A percentile compares a stretch with the other conserved stretches of the same genome.
These are phyloP conservation scores for Spodoptera picta DNA, from an alignment of 2,888 invertebrate species.

Conservation along the genomic window DNA sequence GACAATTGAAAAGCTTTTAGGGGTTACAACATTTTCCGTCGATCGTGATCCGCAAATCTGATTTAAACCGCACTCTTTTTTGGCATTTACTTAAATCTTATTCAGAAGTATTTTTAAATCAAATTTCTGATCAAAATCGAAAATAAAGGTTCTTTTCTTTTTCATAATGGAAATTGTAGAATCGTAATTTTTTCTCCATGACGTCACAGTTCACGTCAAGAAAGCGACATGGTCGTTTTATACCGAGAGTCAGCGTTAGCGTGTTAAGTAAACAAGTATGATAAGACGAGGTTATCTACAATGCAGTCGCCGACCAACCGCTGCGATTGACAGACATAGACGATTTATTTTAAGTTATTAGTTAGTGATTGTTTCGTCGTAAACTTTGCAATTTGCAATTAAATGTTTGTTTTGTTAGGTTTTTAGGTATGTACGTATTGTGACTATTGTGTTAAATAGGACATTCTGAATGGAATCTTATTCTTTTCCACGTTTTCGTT, in stretches of 20 bases:
- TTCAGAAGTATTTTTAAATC: too few relatives aligned
- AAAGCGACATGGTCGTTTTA: constrained; percentile 39
- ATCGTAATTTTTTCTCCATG: not conserved
- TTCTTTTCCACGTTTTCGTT: too few relatives aligned
- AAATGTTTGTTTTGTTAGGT: too few relatives aligned
- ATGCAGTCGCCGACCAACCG: constrained; percentile 66
- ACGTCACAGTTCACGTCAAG: constrained; percentile 7
- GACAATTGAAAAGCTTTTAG: constrained; percentile 41
- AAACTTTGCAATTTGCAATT: too few relatives aligned
- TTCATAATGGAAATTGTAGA: too few relatives aligned
- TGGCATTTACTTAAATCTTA: constrained; percentile 1
- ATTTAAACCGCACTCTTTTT: constrained; percentile 13
- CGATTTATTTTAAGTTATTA: constrained; percentile 35
- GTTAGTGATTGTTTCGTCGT: constrained; percentile 13
- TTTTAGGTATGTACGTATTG: too few relatives aligned
- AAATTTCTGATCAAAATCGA: too few relatives aligned
- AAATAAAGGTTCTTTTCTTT: too few relatives aligned
- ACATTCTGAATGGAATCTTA: too few relatives aligned
- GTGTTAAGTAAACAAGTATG: constrained; percentile 80
- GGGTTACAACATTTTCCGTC: constrained; percentile 23
- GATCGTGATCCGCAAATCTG: constrained; percentile 21
- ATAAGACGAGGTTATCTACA: constrained; percentile 82
- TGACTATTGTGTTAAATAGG: too few relatives aligned
- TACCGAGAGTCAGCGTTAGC: constrained; percentile 46
- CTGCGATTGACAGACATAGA: constrained; percentile 61